These are phyloP conservation scores for Gryllus bimaculatus DNA, from an alignment of 1,140 invertebrate species.

Conservation along the genomic window DNA sequence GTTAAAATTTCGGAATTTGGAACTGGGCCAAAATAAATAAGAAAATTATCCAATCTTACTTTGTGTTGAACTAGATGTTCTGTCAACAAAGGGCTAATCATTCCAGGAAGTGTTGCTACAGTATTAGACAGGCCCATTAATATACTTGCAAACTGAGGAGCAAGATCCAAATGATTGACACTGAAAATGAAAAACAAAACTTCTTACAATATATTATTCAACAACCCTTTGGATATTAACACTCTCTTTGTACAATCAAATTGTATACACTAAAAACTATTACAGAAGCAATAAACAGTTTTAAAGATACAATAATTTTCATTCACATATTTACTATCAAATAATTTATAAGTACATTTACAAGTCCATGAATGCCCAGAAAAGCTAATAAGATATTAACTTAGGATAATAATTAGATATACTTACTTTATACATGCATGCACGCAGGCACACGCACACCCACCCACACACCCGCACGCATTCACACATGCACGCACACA, in stretches of 20 bases:
- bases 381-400: too few relatives aligned
- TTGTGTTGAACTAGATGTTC: conserved; percentile 36
- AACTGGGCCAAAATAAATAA: not conserved
- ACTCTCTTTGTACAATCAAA: not conserved
- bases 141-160: conserved; percentile 35
- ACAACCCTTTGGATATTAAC: not conserved
- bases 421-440: too few relatives aligned
- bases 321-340: too few relatives aligned
- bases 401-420: too few relatives aligned
- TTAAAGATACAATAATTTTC: too few relatives aligned
- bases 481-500: too few relatives aligned
- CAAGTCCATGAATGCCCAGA: too few relatives aligned
- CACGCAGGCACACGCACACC: too few relatives aligned
- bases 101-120: conserved; percentile 45
- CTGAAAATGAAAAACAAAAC: conserved; percentile 22
- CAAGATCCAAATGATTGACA: conserved; percentile 48
- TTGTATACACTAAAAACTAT: conserved; percentile 14
- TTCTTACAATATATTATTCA: not conserved
- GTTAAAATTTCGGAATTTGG: not conserved
- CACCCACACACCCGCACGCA: too few relatives aligned
- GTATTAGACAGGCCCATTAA: conserved; percentile 48
- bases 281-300: too few relatives aligned
- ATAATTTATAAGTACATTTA: too few relatives aligned
- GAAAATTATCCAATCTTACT: conserved; percentile 22
- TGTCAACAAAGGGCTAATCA: conserved; percentile 40